Evolutionary conservation across 2,888 invertebrate genomes (phyloP), one percentile per base, ranked within the genome.

Genomic region (Dryococelus australis): DNA sequence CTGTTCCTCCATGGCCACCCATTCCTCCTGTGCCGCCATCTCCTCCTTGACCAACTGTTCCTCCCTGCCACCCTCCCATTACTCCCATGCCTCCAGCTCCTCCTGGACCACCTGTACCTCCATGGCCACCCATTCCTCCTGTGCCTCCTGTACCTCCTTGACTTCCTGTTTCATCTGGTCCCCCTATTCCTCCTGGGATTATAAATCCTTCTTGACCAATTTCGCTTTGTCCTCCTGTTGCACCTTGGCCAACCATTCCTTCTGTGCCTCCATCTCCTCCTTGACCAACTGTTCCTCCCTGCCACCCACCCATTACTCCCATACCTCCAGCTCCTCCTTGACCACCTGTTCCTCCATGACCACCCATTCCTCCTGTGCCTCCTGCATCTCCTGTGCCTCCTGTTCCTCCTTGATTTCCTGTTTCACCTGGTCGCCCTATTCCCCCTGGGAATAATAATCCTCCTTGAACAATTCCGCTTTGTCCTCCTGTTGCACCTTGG

Each of bases 31-130:
- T 87, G 0, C 28, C 90, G 8, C 90, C 90, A 20, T 91, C 90
- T 24, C 89, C 90, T 81, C 90, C 92, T 35, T 94, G 94, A 24
- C 20, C 28, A 65, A 43, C 0, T 89, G 89, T 2, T 89, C 88
- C 26, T 53, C 84, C 43, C 79, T 28, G 20, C 0, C 16, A 20
- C 9, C 43, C 85, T 5, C 43, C 85, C 8, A 26, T 5, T 65
- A 10, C 53, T 13, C 87, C 13, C 87, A 85, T 35, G 27, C 83
- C 84, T 78, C 47, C 80, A 24, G 89, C 87, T 85, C 85, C 87
- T 26, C 91, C 24, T 90, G 85, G 87, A 6, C 79, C 79, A 83
- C 90, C 90, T 27, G 91, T 90, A 13, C 81, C 78, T 53, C 88
- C 89, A 6, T 9, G 90, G 8, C 85, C 80, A 28, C 90, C 88